Evolutionary conservation across 2,888 invertebrate genomes (phyloP), one percentile per base, ranked within the genome.

Genomic region (Saturnia japonica): DNA sequence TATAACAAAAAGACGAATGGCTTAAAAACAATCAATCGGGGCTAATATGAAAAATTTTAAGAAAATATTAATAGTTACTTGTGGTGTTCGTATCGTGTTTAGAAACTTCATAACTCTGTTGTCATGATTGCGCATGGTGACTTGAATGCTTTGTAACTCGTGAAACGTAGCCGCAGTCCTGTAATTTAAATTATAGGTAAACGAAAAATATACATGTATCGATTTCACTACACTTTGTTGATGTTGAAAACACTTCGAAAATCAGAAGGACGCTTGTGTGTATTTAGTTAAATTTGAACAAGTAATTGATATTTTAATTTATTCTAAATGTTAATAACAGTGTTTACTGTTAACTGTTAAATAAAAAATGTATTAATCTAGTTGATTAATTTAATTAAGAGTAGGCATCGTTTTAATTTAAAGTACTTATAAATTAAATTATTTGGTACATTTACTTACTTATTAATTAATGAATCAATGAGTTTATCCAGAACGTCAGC

Each of bases 401-500:
- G 11, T 25, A 2, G 11, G 25, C 57, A 57, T 25, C 1, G 12
- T 57, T 57, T 57, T 25, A 57, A 25, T 57, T 57, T 14, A 12
- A 2, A n/a, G n/a, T 2, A 54, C 19, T 19, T 51, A 51, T 7
- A n/a, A 54, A 0, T 12, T n/a, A 47, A 69, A n/a, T 14, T 83
- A 82, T 74, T 88, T 90, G 75, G 73, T 85, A 69, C 73, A 76
- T 64, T 22, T 75, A 79, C 94, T 82, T 91, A 96, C 96, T 95
- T 95, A 83, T 95, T 95, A 73, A 95, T 95, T 67, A 96, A 91
- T 22, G 95, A 94, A 79, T 95, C 95, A 57, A 96, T 93, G 62
- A 96, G 89, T 87, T 95, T 95, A 76, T 95, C 95, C 69, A 96
- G 86, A 45, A 96, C 94, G 72, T 95, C 93, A 34, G 95, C 95